Conservation (phyloP, 2,888 invertebrate genomes). For the Entomobrya proxima region DNA sequence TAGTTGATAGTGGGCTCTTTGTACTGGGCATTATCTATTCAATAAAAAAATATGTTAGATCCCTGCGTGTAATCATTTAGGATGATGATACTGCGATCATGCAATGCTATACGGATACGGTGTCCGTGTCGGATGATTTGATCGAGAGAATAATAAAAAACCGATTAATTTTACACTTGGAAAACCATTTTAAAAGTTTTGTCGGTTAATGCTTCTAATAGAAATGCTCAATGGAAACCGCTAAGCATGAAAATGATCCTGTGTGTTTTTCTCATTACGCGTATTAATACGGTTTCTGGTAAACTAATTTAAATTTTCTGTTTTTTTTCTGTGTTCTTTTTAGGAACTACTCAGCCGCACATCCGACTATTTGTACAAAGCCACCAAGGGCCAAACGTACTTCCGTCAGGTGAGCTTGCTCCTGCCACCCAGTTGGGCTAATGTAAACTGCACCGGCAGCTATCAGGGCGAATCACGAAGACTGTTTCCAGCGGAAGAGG, state of each 20-base stretch:
- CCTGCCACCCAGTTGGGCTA: conserved; percentile 75
- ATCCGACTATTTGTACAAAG: conserved; percentile 73
- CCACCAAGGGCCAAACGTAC: conserved; percentile 72
- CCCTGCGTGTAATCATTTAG: no score
- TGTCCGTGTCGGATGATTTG: neutral
- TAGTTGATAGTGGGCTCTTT: conserved; percentile 30
- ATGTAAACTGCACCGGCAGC: conserved; percentile 72
- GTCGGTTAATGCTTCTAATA: neutral
- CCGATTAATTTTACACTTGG: conserved; percentile 59
- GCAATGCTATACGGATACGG: conserved; percentile 10
- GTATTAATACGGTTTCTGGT: conserved; percentile 18
- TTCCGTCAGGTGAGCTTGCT: conserved; percentile 74
- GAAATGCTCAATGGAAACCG: neutral
- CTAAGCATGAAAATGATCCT: neutral
- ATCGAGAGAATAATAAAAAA: conserved; percentile 11
- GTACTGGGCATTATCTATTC: neutral
- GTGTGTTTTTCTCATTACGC: conserved; percentile 22
- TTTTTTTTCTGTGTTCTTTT: conserved; percentile 51
- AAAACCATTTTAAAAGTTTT: conserved; percentile 20
- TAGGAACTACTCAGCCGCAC: conserved; percentile 74
- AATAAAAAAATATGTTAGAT: conserved; percentile 12
- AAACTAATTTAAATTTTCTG: conserved; percentile 43
- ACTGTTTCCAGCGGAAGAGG: conserved; percentile 56
- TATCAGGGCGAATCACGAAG: conserved; percentile 68
- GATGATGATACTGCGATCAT: conserved; percentile 11